These are phyloP conservation scores for Tympanuchus pallidicinctus DNA, from an alignment of 2,113 vertebrate genomes.

Conservation along the genomic window DNA sequence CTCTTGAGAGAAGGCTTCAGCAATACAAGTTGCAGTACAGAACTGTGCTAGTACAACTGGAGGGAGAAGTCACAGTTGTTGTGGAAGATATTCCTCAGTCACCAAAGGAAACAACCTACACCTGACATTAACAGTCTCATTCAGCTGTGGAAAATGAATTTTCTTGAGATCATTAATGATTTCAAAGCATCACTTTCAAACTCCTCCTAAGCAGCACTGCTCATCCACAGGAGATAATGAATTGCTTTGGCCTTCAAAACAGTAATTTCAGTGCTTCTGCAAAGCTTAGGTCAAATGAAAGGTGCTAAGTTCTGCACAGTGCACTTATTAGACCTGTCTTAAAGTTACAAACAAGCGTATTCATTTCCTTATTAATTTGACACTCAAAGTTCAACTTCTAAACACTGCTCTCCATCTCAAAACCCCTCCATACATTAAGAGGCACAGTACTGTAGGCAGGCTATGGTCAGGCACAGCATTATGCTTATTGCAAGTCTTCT, in stretches of 20 bases:
- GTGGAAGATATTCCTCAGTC: not conserved
- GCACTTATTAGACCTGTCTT: not conserved
- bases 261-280: not conserved
- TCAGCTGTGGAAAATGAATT: not conserved
- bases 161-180: not conserved
- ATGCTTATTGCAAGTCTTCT: not conserved
- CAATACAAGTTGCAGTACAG: not conserved
- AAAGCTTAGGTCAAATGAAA: not conserved
- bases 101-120: not conserved
- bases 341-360: not conserved
- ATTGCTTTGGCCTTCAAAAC: not conserved
- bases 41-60: not conserved
- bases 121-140: accelerated
- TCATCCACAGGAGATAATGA: not conserved
- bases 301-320: not conserved
- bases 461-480: accelerated
- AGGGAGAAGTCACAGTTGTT: accelerated
- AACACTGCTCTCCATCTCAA: not conserved
- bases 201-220: not conserved
- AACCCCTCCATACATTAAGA: not conserved
- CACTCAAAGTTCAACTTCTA: not conserved
- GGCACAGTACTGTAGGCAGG: accelerated
- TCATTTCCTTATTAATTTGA: not conserved
- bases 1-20: not conserved
- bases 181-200: not conserved